Conservation (phyloP, 1,140 invertebrate species). For the Lasioglossum albipes region DNA sequence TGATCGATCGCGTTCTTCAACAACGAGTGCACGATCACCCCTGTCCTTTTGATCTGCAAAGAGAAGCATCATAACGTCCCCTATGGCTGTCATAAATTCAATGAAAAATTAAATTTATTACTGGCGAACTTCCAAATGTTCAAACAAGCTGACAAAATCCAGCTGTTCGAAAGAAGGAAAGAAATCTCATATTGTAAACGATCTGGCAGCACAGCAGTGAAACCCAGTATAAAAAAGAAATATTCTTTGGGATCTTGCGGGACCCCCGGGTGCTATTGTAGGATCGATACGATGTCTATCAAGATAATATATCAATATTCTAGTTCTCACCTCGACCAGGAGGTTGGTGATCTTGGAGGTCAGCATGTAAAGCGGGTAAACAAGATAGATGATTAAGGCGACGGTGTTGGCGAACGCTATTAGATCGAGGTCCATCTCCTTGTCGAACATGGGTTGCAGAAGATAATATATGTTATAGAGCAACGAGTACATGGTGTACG, state of each 20-base stretch:
- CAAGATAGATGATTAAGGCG: slow-evolving; percentile 35
- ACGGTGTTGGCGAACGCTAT: slow-evolving; percentile 24
- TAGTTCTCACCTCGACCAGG: slow-evolving; percentile 47
- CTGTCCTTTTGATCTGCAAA: slow-evolving; percentile 49
- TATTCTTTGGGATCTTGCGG: too few species aligned
- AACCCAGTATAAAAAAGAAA: too few species aligned
- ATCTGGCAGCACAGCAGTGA: too few species aligned
- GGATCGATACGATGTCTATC: too few species aligned
- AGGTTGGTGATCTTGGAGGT: slow-evolving; percentile 44
- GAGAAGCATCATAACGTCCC: background rate
- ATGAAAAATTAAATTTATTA: background rate
- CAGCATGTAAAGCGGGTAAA: slow-evolving; percentile 49
- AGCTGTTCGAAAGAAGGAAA: too few species aligned
- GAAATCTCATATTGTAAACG: too few species aligned
- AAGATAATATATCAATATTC: too few species aligned
- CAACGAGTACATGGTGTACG: slow-evolving; percentile 42
- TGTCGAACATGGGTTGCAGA: slow-evolving; percentile 27
- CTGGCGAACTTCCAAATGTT: too few species aligned
- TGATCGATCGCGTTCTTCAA: slow-evolving; percentile 27
- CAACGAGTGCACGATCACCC: slow-evolving; percentile 42
- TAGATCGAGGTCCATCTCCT: background rate
- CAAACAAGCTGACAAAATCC: too few species aligned
- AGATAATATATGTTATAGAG: slow-evolving; percentile 60
- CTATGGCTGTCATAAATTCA: background rate
- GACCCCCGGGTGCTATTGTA: too few species aligned